Base-by-base conservation (phyloP, 2,113 vertebrate genomes). In the Neofelis nebulosa region DNA sequence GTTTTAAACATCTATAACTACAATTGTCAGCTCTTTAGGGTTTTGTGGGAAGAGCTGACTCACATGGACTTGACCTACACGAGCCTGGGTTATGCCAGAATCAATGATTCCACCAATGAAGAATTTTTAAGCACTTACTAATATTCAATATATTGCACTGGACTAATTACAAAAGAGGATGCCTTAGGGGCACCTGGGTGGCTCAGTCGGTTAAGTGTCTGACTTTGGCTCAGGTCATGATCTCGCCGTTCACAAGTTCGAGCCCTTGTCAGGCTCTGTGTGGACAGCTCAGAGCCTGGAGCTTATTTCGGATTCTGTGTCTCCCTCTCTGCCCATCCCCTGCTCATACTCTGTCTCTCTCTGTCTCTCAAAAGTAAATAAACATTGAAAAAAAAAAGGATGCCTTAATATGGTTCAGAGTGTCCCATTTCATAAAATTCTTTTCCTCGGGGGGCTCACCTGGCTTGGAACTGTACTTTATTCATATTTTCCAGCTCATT, bases 401-500 rank as follows among this genome's bases (percentile, higher is more conserved):
- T 52, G 36, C 16, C 38, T 86, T 76, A 74, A 61, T 38, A 79
- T 57, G n/a, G 57, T 86, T 86, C 73, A 86, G 25, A 94, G 18
- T 83, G 36, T 95, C n/a, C 45, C 45, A 91, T 86, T 86, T 91
- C 48, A 89, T 78, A n/a, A n/a, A 55, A 33, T 65, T 86, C 83
- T 80, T 71, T 52, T 65, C 33, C 3, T 65, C 29, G 55, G 36
- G 18, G 29, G n/a, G 3, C 50, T 95, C 33, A 33, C 29, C n/a
- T 79, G 63, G 23, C 48, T 63, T 2, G 5, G 50, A 93, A 93
- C 3, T 73, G 2, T 50, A 79, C 16, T 73, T 66, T 73, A 16
- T 91, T 92, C 25, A 66, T 16, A 71, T 96, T 96, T 48, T 85
- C 63, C 23, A 63, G 36, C 0, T 95, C 14, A 5, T 63, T 94